These are phyloP conservation scores for Rhopalosiphum maidis DNA, from an alignment of 1,140 invertebrate species.

Conservation along the genomic window DNA sequence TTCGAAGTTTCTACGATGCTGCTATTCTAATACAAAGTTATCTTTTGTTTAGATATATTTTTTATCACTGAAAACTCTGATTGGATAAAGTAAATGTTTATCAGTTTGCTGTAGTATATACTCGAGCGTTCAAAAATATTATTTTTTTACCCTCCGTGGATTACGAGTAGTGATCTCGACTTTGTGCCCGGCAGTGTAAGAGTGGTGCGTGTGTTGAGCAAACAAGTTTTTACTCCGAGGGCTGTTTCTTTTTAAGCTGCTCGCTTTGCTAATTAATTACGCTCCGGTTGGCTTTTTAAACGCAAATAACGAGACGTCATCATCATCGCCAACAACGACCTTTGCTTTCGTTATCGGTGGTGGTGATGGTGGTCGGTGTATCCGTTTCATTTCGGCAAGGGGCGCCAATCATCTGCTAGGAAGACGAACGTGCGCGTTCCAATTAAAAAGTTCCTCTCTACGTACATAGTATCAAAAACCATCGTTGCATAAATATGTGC, in stretches of 20 bases:
- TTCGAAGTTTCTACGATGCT: background rate
- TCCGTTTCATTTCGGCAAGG: background rate
- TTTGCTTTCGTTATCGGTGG: background rate
- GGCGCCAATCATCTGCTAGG: background rate
- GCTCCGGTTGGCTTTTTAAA: conserved; percentile 40
- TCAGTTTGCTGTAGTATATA: background rate
- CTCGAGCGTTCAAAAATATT: background rate
- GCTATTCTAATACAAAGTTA: background rate
- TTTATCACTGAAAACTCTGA: background rate
- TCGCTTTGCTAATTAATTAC: conserved; percentile 50
- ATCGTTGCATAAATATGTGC: conserved; percentile 36
- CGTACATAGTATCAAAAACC: background rate
- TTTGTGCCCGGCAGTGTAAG: background rate
- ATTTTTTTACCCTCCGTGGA: background rate
- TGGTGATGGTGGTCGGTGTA: background rate
- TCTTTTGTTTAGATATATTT: background rate
- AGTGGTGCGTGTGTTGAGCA: conserved; percentile 3
- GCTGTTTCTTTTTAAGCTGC: conserved; percentile 40
- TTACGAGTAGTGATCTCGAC: background rate
- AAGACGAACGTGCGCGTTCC: background rate
- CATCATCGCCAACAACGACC: background rate
- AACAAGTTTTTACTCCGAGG: conserved; percentile 52
- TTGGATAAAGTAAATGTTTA: conserved; percentile 42
- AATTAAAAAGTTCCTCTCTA: conserved; percentile 47
- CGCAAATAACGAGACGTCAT: conserved; percentile 39